These are phyloP conservation scores for Zaprionus vittiger DNA, from an alignment of 1,140 invertebrate genomes.

Conservation along the genomic window DNA sequence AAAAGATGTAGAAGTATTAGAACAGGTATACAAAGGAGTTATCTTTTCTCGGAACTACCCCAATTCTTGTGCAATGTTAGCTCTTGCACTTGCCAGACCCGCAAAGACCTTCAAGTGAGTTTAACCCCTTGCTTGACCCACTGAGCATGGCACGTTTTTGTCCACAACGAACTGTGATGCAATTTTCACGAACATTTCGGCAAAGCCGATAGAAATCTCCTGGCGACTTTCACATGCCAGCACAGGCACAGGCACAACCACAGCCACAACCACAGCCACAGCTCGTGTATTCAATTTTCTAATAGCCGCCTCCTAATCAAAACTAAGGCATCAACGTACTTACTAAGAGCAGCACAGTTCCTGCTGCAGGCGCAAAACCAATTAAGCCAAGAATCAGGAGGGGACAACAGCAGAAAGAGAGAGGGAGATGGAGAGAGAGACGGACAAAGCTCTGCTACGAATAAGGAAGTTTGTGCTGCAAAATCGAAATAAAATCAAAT, in stretches of 20 bases:
- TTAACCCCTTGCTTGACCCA: conserved; percentile 44
- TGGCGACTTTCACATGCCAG: conserved; percentile 58
- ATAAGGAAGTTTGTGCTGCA: conserved; percentile 72
- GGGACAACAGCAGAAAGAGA: not conserved
- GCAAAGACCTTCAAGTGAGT: conserved; percentile 12
- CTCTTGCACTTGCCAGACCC: conserved; percentile 14
- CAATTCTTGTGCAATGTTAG: too few relatives aligned
- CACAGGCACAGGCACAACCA: not conserved
- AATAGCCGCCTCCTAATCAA: conserved; percentile 78
- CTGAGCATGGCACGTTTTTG: conserved; percentile 35
- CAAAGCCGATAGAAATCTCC: conserved; percentile 13
- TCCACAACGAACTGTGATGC: conserved; percentile 20
- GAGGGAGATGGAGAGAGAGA: not conserved
- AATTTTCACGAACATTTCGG: conserved; percentile 21
- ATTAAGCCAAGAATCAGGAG: conserved; percentile 61
- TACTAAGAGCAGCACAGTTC: conserved; percentile 30
- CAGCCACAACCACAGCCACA: not conserved
- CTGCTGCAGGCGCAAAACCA: conserved; percentile 76
- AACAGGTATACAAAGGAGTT: not conserved
- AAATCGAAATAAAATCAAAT: conserved; percentile 79
- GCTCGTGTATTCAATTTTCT: conserved; percentile 75
- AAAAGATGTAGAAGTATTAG: not conserved
- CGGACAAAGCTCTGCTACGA: conserved; percentile 34
- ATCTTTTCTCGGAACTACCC: not conserved
- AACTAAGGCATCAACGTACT: conserved; percentile 73